phyloP scores from a whole-genome alignment of 2,797 vertebrate species.

The Coracias cyanogaster region DNA sequence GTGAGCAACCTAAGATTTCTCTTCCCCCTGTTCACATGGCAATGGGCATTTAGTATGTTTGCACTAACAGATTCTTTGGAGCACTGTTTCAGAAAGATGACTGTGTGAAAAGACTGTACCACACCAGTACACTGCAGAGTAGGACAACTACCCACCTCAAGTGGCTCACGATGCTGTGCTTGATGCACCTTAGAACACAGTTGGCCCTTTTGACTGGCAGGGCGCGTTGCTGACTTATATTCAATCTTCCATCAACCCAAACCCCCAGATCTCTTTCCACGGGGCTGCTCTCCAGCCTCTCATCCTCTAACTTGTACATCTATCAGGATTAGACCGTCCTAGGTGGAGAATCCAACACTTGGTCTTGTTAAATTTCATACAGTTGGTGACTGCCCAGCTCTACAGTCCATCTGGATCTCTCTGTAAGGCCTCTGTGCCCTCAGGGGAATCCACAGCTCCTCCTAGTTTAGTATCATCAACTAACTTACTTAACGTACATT shows the following conservation, averaged over 20 bases:
- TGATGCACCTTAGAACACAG: neutral
- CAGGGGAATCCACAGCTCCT: neutral
- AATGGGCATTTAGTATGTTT: neutral
- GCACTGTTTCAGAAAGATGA: neutral
- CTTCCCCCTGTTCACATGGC: neutral
- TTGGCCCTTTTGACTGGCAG: neutral
- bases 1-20: neutral
- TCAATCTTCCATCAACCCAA: neutral
- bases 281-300: neutral
- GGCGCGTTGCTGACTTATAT: neutral
- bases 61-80: neutral
- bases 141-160: neutral
- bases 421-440: neutral
- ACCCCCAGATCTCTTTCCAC: neutral
- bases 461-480: neutral
- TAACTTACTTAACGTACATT: neutral
- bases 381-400: neutral
- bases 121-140: too few relatives aligned
- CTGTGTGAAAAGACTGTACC: neutral
- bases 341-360: too few relatives aligned
- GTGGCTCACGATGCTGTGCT: neutral
- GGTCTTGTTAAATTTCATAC: too few relatives aligned
- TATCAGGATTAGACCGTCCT: too few relatives aligned
- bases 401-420: neutral
- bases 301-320: accelerated